Evolutionary conservation across 2,888 invertebrate genomes (phyloP), one percentile per base, ranked within the genome.

Genomic region (Tromatobia lineatoria): DNA sequence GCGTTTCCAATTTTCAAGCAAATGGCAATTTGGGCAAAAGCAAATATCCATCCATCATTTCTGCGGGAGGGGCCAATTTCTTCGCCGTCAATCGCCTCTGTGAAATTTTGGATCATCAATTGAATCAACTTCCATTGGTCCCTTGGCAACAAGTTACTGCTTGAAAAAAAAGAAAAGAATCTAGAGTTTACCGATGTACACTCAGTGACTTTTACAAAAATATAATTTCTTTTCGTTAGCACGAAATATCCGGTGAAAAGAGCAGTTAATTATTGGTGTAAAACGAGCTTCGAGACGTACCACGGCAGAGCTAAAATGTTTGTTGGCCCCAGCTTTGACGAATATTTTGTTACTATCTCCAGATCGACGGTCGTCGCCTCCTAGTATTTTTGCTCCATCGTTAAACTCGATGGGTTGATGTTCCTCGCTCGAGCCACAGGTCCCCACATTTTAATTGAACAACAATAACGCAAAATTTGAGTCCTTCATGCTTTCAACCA

Each of bases 331-430:
- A 38, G 76, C 67, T 76, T 74, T 69, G 45, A 52, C 25, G 69
- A 64, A 73, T 57, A 57, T 71, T 71, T 67, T 69, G 52, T 64
- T 64, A 11, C 13, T 25, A 45, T 29, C 52, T 66, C 7, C 77
- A 80, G 82, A 82, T 80, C 52, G 77, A 83, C 73, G 71, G 77
- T 80, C 70, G 77, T 80, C 73, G 77, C 73, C 83, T 83, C 73
- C 59, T 79, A 18, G 52, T 23, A 59, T 29, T 80, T 74, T 61
- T 42, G 23, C 34, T 52, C 59, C 59, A 78, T 78, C 73, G 61
- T 61, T 52, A 73, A 67, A 64, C 57, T 29, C 52, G 59, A 74
- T 70, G 13, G 34, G 45, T 81, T 61, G 67, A n/a, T n/a, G 25
- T 1, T 67, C 45, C 59, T 34, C 66, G 23, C 45, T 52, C 20